phyloP scores from a whole-genome alignment of 2,888 invertebrate species.

The Tiliacea citrago region DNA sequence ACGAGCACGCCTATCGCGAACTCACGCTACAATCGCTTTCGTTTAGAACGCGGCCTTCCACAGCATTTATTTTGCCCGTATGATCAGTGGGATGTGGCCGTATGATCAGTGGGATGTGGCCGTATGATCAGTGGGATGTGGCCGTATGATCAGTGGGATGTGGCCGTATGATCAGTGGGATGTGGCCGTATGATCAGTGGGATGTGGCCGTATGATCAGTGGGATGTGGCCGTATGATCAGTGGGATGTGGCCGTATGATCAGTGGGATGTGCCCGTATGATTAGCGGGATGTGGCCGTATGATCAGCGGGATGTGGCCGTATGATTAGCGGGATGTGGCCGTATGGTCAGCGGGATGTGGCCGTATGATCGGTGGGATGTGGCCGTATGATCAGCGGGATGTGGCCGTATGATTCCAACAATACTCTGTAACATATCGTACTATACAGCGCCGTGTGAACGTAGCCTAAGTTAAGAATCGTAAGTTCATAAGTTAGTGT shows the following conservation, averaged over 20 bases:
- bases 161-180: not conserved
- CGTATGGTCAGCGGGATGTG: not conserved
- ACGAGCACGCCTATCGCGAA: not conserved
- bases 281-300: not conserved
- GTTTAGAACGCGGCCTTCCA: not conserved
- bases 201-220: not conserved
- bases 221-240: not conserved
- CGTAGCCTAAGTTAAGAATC: not conserved
- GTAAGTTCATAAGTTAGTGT: constrained; percentile 44
- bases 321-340: not conserved
- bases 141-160: not conserved
- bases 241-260: not conserved
- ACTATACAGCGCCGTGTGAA: not conserved
- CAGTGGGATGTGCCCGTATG: not conserved
- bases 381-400: not conserved
- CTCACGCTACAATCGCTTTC: not conserved
- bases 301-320: not conserved
- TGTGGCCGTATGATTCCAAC: not conserved
- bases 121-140: not conserved
- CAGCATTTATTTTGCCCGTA: not conserved
- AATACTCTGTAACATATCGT: not conserved
- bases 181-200: not conserved
- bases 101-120: not conserved
- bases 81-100: not conserved
- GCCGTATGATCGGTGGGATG: not conserved